These are phyloP conservation scores for Galerucella calmariensis DNA, from an alignment of 2,888 invertebrate species.

Conservation along the genomic window DNA sequence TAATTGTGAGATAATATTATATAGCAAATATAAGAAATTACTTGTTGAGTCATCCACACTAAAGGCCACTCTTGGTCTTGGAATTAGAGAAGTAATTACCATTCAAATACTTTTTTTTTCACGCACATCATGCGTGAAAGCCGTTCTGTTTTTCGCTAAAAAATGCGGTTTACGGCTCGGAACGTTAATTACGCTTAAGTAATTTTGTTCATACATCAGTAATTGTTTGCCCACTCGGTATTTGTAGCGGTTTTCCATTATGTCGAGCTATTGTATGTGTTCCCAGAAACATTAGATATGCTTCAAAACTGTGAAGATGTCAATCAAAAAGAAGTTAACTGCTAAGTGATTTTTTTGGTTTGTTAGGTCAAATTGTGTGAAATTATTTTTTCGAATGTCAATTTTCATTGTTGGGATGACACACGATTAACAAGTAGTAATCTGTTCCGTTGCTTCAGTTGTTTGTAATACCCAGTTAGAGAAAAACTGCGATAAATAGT, in stretches of 20 bases:
- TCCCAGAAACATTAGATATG: slow-evolving; percentile 32
- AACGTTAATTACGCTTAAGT: slow-evolving; percentile 31
- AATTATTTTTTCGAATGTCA: neutral
- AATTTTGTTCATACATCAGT: slow-evolving; percentile 33
- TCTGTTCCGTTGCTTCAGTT: neutral
- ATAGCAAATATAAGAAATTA: too few species aligned
- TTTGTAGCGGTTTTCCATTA: slow-evolving; percentile 30
- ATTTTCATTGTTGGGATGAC: neutral
- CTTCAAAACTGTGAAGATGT: slow-evolving; percentile 23
- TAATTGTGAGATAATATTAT: too few species aligned
- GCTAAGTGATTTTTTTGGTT: slow-evolving; percentile 16
- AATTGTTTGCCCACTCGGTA: slow-evolving; percentile 27
- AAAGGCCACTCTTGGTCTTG: neutral
- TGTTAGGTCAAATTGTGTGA: slow-evolving; percentile 15
- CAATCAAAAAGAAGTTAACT: slow-evolving; percentile 33
- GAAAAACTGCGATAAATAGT: too few species aligned
- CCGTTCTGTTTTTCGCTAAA: slow-evolving; percentile 28
- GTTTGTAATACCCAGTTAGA: too few species aligned
- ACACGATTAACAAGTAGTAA: neutral
- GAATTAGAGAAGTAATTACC: neutral
- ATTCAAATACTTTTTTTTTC: slow-evolving; percentile 25
- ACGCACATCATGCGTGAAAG: slow-evolving; percentile 30
- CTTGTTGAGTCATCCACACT: neutral
- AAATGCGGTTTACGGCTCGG: slow-evolving; percentile 35
- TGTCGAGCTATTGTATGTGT: slow-evolving; percentile 23